Evolutionary conservation across 1,140 invertebrate genomes (phyloP), one percentile per base, ranked within the genome.

Genomic region (Nasonia vitripennis): DNA sequence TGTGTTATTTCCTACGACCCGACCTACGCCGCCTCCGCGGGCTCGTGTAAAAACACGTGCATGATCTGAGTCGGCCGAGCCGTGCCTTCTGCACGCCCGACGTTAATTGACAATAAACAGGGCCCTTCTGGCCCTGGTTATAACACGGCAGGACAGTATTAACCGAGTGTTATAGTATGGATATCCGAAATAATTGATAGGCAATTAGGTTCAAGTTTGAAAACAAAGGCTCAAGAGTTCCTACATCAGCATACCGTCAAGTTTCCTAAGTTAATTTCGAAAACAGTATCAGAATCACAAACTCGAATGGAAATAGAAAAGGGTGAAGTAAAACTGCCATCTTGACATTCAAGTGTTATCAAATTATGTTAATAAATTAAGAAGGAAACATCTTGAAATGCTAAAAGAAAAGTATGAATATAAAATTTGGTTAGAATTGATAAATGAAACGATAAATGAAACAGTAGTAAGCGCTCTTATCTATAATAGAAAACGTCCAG

Each of bases 401-500:
- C 37, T 79, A 62, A 62, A 31, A 34, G n/a, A 17, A 48, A 23
- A 51, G 12, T 23, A 62, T 62, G 77, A 34, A 0, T 62, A 31
- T 34, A 23, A 27, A 6, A 6, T 6, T 27, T 79, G 51, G 48
- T 2, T 12, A 34, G 6, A 55, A 12, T 51, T 79, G n/a, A n/a
- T n/a, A n/a, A n/a, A n/a, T n/a, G n/a, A n/a, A n/a, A n/a, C n/a
- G 9, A 23, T 14, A 3, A 6, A 67, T 12, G 7, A 48, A 51
- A 79, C 77, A 14, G 17, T 11, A 11, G 11, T 79, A 31, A 27
- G 48, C 10, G 62, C 62, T 3, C 12, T 79, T 5, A 34, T 79
- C 14, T 79, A 14, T 14, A 79, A 79, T 62, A 55, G 51, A 62
- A 79, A n/a, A 79, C 2, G 77, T 11, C 77, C 77, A 62, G 48